Evolutionary conservation across 2,888 invertebrate genomes (phyloP).

Genomic region (Ethmia dodecea): DNA sequence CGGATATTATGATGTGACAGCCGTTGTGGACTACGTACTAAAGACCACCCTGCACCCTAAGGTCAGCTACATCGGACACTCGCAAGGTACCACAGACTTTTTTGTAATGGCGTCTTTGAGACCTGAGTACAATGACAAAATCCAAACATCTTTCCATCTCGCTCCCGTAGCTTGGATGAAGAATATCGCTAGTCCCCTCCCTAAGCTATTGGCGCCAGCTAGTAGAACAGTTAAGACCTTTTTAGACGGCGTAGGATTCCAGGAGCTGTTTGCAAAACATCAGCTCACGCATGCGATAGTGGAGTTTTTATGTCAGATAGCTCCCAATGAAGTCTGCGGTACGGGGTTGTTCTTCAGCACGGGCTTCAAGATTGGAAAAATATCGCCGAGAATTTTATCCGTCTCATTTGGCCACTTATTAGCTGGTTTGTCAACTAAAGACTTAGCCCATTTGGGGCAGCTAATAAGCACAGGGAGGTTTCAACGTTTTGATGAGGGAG

Average conservation of each 20-base stretch:
- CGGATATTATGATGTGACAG: slow-evolving; percentile 83
- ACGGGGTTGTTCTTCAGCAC: slow-evolving; percentile 72
- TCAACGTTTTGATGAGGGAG: slow-evolving; percentile 55
- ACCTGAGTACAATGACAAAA: slow-evolving; percentile 78
- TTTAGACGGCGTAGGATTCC: slow-evolving; percentile 59
- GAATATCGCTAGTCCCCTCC: slow-evolving; percentile 50
- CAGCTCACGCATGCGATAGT: slow-evolving; percentile 52
- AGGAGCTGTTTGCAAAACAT: slow-evolving; percentile 81
- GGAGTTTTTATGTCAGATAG: slow-evolving; percentile 46
- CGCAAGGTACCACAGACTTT: slow-evolving; percentile 80
- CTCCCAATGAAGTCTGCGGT: slow-evolving; percentile 73
- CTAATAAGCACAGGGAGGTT: slow-evolving; percentile 47
- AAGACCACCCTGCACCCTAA: slow-evolving; percentile 63
- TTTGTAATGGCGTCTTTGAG: slow-evolving; percentile 71
- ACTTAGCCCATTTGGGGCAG: slow-evolving; percentile 73
- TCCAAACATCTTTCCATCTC: slow-evolving; percentile 65
- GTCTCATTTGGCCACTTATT: slow-evolving; percentile 71
- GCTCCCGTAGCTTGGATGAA: slow-evolving; percentile 71
- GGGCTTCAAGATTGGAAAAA: slow-evolving; percentile 73
- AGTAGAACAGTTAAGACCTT: slow-evolving; percentile 30
- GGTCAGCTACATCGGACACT: slow-evolving; percentile 83
- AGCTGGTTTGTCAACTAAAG: slow-evolving; percentile 70
- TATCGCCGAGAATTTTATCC: slow-evolving; percentile 71
- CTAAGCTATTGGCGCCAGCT: slow-evolving; percentile 27
- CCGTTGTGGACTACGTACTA: slow-evolving; percentile 65